Percentiles rank a stretch among this genome's conserved stretches.
Evolutionary conservation across 2,888 invertebrate species (phyloP).

Genomic region (Cylloceria caligata): DNA sequence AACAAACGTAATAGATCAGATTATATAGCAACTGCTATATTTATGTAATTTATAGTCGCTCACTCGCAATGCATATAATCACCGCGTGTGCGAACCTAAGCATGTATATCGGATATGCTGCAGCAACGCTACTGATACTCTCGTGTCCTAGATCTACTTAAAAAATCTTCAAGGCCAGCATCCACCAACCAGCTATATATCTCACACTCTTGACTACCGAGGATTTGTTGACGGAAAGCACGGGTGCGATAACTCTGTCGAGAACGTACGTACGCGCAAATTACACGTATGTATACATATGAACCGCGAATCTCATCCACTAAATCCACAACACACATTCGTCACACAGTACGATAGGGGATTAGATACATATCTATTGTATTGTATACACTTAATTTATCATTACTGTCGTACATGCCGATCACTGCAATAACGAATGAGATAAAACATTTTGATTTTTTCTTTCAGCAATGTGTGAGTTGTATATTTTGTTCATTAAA

Average conservation of each 20-base stretch:
- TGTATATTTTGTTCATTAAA: no score
- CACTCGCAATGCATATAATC: conserved; percentile 24
- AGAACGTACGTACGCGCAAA: not conserved
- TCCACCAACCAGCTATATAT: conserved; percentile 18
- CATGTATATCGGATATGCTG: conserved; percentile 21
- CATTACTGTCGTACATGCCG: not conserved
- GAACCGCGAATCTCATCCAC: not conserved
- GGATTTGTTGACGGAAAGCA: conserved; percentile 57
- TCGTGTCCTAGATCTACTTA: conserved; percentile 64
- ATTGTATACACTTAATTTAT: not conserved
- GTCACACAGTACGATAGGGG: not conserved
- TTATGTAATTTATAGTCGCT: not conserved
- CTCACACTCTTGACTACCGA: conserved; percentile 18
- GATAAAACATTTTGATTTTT: no score
- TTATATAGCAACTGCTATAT: not conserved
- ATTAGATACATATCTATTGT: not conserved
- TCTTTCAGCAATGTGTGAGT: no score
- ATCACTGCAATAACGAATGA: no score
- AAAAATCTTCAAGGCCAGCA: conserved; percentile 62
- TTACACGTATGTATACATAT: not conserved
- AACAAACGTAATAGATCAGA: not conserved
- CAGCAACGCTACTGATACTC: conserved; percentile 52
- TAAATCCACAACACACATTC: not conserved
- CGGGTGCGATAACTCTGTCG: conserved; percentile 55
- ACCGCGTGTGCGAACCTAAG: conserved; percentile 17